phyloP scores from a whole-genome alignment of 2,888 invertebrate genomes.

The Osmoderma eremita region DNA sequence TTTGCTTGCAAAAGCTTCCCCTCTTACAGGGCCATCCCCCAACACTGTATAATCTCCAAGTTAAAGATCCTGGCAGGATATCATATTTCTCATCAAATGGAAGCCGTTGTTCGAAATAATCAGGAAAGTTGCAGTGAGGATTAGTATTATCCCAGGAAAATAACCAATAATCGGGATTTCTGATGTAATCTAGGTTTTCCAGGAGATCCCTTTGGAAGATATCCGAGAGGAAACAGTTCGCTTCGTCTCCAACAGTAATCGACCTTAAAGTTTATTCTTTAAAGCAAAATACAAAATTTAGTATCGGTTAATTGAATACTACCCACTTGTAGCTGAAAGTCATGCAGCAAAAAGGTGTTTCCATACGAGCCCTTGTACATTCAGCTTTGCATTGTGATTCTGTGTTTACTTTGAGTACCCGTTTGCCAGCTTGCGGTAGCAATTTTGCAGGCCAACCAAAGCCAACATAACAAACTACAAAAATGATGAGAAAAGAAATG shows the following conservation, averaged over 20 bases:
- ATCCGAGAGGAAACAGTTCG: slow-evolving; percentile 82
- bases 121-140: slow-evolving; percentile 68
- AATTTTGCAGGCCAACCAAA: slow-evolving; percentile 81
- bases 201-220: slow-evolving; percentile 80
- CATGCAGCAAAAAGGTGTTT: slow-evolving; percentile 74
- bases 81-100: slow-evolving; percentile 25
- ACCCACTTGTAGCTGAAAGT: slow-evolving; percentile 77
- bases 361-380: slow-evolving; percentile 69
- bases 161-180: slow-evolving; percentile 75
- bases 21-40: slow-evolving; percentile 81
- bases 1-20: slow-evolving; percentile 75
- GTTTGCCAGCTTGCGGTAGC: slow-evolving; percentile 72
- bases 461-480: slow-evolving; percentile 78
- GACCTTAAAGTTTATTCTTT: slow-evolving; percentile 50
- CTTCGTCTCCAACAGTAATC: slow-evolving; percentile 52
- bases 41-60: slow-evolving; percentile 81
- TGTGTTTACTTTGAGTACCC: slow-evolving; percentile 72
- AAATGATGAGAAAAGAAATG: too few relatives aligned
- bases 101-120: slow-evolving; percentile 54
- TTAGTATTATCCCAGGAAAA: slow-evolving; percentile 85
- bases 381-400: slow-evolving; percentile 77
- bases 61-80: slow-evolving; percentile 43
- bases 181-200: slow-evolving; percentile 76
- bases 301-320: neutral
- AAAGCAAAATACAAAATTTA: neutral